Percentiles rank a stretch among this genome's conserved stretches.
These are phyloP conservation scores for Ophion slaviceki DNA, from an alignment of 2,888 invertebrate genomes.

Conservation along the genomic window DNA sequence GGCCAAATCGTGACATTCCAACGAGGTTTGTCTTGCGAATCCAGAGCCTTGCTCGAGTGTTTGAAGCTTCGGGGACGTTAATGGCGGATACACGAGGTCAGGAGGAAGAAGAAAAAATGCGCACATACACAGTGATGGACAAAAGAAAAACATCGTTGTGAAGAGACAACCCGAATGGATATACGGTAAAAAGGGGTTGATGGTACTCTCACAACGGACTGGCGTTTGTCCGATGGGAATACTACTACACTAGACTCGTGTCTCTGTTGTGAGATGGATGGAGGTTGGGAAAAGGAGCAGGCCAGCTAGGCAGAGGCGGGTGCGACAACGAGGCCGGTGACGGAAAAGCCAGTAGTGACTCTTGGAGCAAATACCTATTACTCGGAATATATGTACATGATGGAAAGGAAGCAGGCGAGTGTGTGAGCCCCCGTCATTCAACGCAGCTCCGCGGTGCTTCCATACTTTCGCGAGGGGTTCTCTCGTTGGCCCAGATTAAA, in stretches of 20 bases:
- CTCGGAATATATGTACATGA: conserved; percentile 27
- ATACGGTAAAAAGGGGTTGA: conserved; percentile 28
- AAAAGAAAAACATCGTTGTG: conserved; percentile 44
- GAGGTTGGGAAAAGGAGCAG: conserved; percentile 21
- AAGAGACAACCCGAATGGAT: conserved; percentile 33
- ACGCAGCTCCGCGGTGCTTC: conserved; percentile 59
- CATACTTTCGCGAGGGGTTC: conserved; percentile 58
- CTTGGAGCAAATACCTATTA: conserved; percentile 57
- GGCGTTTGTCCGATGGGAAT: conserved; percentile 61
- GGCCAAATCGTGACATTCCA: conserved; percentile 30
- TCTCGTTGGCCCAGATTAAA: conserved; percentile 76
- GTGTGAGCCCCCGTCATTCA: conserved; percentile 63
- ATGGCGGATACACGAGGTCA: conserved; percentile 19
- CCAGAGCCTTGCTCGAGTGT: conserved; percentile 15
- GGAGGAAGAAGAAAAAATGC: conserved; percentile 28
- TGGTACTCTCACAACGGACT: conserved; percentile 48
- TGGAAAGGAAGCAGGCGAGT: conserved; percentile 51
- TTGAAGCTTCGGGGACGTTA: conserved; percentile 40
- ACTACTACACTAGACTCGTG: conserved; percentile 53
- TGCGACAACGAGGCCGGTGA: conserved; percentile 49
- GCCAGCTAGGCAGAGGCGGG: conserved; percentile 33
- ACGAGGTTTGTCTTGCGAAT: conserved; percentile 45
- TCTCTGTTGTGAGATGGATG: conserved; percentile 56
- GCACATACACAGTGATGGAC: conserved; percentile 8
- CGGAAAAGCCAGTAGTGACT: conserved; percentile 53